phyloP scores from a whole-genome alignment of 2,888 invertebrate genomes.

The Himalopsyche tibetana region DNA sequence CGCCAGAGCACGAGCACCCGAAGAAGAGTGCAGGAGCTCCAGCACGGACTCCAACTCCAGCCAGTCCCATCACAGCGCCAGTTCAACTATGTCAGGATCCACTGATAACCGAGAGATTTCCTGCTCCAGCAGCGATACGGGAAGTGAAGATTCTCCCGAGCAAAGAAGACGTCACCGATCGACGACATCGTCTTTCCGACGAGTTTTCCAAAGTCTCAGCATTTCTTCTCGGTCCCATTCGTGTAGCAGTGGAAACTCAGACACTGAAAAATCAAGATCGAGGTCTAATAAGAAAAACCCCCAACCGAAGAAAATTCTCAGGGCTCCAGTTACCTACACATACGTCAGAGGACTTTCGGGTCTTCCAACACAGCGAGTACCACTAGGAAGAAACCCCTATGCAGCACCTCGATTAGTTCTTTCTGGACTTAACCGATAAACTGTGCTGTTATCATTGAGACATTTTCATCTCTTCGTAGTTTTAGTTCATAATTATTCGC shows the following conservation, averaged over 20 bases:
- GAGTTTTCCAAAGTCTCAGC: slow-evolving; percentile 83
- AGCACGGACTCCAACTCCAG: slow-evolving; percentile 75
- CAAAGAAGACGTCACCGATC: slow-evolving; percentile 76
- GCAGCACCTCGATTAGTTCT: slow-evolving; percentile 68
- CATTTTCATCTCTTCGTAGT: background rate
- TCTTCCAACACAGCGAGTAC: slow-evolving; percentile 88
- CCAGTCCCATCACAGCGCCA: slow-evolving; percentile 71
- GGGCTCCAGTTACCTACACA: slow-evolving; percentile 87
- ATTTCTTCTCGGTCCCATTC: slow-evolving; percentile 81
- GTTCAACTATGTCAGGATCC: slow-evolving; percentile 56
- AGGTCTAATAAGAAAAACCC: slow-evolving; percentile 77
- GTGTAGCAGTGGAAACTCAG: slow-evolving; percentile 76
- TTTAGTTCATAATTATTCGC: background rate
- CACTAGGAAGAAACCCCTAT: slow-evolving; percentile 73
- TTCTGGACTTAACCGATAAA: slow-evolving; percentile 66
- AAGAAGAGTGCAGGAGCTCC: slow-evolving; percentile 73
- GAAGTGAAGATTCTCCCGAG: slow-evolving; percentile 80
- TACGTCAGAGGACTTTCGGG: slow-evolving; percentile 89
- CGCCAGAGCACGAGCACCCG: slow-evolving; percentile 74
- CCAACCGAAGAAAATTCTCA: slow-evolving; percentile 85
- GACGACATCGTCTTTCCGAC: slow-evolving; percentile 81
- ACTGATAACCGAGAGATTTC: slow-evolving; percentile 69
- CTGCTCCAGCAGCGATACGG: slow-evolving; percentile 80
- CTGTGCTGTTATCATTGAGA: background rate
- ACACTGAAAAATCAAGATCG: slow-evolving; percentile 68